Evolutionary conservation across 2,888 invertebrate species (phyloP), one percentile per base, ranked within the genome.

Genomic region (Coelinius sp.): DNA sequence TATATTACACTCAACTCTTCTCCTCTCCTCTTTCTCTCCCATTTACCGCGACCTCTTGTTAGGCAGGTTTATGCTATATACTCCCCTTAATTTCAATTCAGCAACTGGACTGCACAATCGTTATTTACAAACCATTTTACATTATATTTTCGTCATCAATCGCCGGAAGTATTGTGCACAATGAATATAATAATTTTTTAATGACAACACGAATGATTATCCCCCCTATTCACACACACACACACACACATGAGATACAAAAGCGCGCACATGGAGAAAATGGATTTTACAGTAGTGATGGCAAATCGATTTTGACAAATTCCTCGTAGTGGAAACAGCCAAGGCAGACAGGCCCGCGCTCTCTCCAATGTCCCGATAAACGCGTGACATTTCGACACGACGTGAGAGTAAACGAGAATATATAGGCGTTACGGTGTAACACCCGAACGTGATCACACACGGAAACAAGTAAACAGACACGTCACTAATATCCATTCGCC

Each of bases 381-480:
- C 68, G 65, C 59, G 63, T 74, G 76, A 74, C 74, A 53, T 76
- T 76, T 73, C 68, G 76, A 76, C 65, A 76, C 70, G 59, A 65
- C 46, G 49, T 49, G 65, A 65, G 63, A 63, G 63, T 63, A 63
- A 63, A 63, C 63, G 63, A 63, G 41, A 38, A 63, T 41, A 63
- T 41, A 63, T 63, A 63, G 63, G 63, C 41, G 41, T 41, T 63
- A 41, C 41, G 38, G 22, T 44, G 35, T 59, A 59, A 59, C 63
- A 24, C 24, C n/a, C 24, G 8, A 14, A 22, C 24, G 10, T 63
- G n/a, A n/a, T 41, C n/a, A 5, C 14, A 31, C 14, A 66, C 66
- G 22, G n/a, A 22, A 17, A 31, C 31, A 8, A 31, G 27, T 46
- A 49, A 49, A 65, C 56, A 31, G 22, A 56, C 56, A 38, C 35